Conservation (phyloP, 2,888 invertebrate genomes). For the Erynnis tages region DNA sequence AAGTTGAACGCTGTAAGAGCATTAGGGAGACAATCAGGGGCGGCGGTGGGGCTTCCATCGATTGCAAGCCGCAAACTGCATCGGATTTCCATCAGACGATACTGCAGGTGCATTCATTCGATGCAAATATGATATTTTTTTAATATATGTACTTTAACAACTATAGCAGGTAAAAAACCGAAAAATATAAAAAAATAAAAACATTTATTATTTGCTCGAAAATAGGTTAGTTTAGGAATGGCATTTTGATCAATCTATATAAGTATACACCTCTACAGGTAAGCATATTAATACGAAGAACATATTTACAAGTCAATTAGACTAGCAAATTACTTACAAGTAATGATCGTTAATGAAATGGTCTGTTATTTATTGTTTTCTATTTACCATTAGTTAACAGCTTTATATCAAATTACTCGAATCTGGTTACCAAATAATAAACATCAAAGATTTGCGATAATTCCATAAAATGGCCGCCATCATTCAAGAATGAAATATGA, state of each 20-base stretch:
- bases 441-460: background rate
- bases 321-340: background rate
- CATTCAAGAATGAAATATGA: slow-evolving; percentile 45
- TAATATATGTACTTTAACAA: no score
- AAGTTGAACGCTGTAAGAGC: background rate
- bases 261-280: no score
- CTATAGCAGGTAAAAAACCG: no score
- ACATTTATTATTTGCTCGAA: no score
- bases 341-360: background rate
- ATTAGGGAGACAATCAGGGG: slow-evolving; percentile 15
- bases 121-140: no score
- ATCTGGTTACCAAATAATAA: background rate
- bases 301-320: slow-evolving; percentile 1
- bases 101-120: background rate
- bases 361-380: slow-evolving; percentile 3
- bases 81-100: slow-evolving; percentile 16
- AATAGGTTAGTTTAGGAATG: no score
- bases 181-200: no score
- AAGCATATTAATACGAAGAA: no score
- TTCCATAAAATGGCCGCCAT: background rate
- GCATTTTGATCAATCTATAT: no score
- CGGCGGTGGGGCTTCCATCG: slow-evolving; percentile 10
- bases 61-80: slow-evolving; percentile 14
- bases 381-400: background rate
- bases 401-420: background rate